These are phyloP conservation scores for Steatornis caripensis DNA, from an alignment of 2,113 vertebrate species.

Conservation along the genomic window DNA sequence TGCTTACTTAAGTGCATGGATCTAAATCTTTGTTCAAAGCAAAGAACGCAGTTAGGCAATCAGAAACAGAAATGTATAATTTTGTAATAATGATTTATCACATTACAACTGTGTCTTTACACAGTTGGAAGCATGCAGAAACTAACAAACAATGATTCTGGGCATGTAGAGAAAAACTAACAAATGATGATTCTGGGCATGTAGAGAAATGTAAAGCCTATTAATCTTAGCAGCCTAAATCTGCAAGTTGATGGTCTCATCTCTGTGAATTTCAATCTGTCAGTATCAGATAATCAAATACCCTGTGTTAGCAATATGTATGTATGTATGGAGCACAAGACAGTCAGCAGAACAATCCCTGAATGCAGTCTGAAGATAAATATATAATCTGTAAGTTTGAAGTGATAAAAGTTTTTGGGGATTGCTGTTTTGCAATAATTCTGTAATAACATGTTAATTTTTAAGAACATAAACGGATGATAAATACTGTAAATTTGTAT, in stretches of 20 bases:
- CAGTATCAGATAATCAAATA: background rate
- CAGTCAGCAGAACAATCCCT: background rate
- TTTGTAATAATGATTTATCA: background rate
- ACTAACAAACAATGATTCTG: background rate
- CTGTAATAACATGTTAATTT: background rate
- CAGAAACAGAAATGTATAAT: background rate
- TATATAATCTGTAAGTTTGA: background rate
- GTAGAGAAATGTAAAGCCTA: background rate
- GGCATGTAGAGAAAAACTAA: background rate
- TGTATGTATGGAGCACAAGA: background rate
- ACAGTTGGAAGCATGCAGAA: background rate
- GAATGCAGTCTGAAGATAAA: background rate
- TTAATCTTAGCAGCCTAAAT: background rate
- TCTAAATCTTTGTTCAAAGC: background rate
- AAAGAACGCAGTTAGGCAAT: background rate
- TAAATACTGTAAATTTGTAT: slow-evolving; percentile 8
- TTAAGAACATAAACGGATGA: background rate
- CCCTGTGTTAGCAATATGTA: background rate
- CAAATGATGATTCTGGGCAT: background rate
- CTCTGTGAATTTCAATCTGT: background rate
- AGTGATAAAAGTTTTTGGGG: background rate
- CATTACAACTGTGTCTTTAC: background rate
- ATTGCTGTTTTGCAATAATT: background rate
- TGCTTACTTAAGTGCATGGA: background rate
- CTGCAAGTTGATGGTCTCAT: background rate